Percentiles rank a stretch among this genome's conserved stretches.
These are phyloP conservation scores for Napeogenes sylphis DNA, from an alignment of 2,888 invertebrate genomes.

Conservation along the genomic window DNA sequence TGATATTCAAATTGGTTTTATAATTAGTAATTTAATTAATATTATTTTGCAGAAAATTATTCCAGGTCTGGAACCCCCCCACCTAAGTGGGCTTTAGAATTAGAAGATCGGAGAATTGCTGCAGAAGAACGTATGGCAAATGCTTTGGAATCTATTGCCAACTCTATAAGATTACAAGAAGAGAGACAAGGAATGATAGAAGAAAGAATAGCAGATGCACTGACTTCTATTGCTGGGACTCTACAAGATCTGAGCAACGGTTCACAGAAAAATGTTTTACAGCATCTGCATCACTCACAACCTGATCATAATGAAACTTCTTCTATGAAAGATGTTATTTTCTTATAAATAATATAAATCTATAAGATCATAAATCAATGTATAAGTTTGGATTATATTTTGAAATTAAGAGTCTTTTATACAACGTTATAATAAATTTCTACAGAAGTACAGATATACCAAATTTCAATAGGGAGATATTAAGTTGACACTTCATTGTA, in stretches of 20 bases:
- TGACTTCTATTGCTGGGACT: conserved; percentile 54
- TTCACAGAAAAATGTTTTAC: conserved; percentile 55
- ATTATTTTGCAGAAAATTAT: conserved; percentile 46
- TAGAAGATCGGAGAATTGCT: conserved; percentile 60
- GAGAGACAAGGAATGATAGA: conserved; percentile 51
- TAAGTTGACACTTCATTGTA: too few species aligned
- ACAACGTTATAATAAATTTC: too few species aligned
- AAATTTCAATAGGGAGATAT: too few species aligned
- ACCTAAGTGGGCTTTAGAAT: conserved; percentile 62
- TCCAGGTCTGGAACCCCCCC: conserved; percentile 46
- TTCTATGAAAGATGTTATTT: conserved; percentile 45
- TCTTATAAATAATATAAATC: conserved; percentile 22
- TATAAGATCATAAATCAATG: too few species aligned
- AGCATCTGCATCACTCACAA: conserved; percentile 45
- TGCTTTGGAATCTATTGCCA: conserved; percentile 57
- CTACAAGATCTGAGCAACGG: conserved; percentile 59
- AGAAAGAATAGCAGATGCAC: conserved; percentile 51
- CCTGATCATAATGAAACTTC: conserved; percentile 42
- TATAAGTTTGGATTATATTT: neutral
- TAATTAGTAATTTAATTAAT: neutral
- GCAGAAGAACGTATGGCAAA: conserved; percentile 63
- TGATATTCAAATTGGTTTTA: too few species aligned
- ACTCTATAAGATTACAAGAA: conserved; percentile 53
- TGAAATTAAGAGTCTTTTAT: too few species aligned
- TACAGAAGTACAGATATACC: too few species aligned